These are phyloP conservation scores for Eira barbara DNA, from an alignment of 2,113 vertebrate species.

Conservation along the genomic window DNA sequence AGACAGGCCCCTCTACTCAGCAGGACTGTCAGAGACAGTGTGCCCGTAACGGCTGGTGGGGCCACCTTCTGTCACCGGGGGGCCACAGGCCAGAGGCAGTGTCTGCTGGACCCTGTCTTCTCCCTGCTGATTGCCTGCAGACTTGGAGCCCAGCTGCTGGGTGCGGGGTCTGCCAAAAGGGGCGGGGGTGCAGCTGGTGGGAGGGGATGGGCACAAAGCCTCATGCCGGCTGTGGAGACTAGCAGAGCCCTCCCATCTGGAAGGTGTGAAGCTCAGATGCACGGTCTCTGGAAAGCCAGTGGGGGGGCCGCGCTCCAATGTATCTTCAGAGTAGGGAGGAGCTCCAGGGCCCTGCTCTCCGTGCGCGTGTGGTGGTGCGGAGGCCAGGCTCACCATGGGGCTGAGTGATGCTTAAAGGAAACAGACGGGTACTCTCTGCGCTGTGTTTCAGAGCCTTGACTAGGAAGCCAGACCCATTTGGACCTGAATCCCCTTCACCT, in stretches of 20 bases:
- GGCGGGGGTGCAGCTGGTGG: background rate
- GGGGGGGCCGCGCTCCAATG: rapidly evolving
- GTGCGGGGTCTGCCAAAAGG: background rate
- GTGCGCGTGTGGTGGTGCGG: background rate
- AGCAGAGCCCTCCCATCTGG: background rate
- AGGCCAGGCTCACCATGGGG: background rate
- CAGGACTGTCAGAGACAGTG: background rate
- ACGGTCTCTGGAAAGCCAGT: background rate
- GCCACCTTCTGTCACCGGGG: constrained; percentile 20
- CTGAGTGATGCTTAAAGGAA: background rate
- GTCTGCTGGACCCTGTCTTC: background rate
- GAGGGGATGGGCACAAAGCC: background rate
- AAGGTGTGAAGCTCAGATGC: background rate
- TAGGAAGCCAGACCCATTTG: background rate
- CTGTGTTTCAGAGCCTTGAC: background rate
- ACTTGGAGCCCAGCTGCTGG: background rate
- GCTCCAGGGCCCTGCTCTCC: rapidly evolving
- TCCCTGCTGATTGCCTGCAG: background rate
- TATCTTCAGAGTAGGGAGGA: background rate
- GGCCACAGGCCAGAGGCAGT: background rate
- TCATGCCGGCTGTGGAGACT: rapidly evolving
- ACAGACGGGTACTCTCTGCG: background rate
- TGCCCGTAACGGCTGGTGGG: background rate
- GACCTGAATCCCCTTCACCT: background rate
- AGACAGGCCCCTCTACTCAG: background rate